Conservation (phyloP, 1,140 invertebrate species). For the Sycophaga agraensis region DNA sequence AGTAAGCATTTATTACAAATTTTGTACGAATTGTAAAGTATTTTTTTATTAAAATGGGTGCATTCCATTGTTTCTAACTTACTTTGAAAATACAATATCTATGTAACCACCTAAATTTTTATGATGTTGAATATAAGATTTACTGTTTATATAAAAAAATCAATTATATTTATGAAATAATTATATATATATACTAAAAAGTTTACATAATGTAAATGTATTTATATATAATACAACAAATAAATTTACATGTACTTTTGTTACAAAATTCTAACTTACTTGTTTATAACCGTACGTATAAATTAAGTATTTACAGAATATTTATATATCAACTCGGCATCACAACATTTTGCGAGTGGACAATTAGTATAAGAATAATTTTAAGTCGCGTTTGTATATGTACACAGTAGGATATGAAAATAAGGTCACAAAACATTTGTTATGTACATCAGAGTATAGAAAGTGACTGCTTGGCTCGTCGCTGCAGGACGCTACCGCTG, state of each 20-base stretch:
- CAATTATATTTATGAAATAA: slow-evolving; percentile 28
- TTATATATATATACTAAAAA: slow-evolving; percentile 8
- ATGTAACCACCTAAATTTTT: slow-evolving; percentile 8
- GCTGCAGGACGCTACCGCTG: slow-evolving; percentile 63
- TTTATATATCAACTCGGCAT: not conserved
- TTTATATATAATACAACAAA: slow-evolving; percentile 36
- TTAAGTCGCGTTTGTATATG: too few species aligned
- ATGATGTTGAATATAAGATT: slow-evolving; percentile 22
- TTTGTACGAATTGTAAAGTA: slow-evolving; percentile 18
- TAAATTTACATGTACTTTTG: slow-evolving; percentile 41
- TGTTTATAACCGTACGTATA: too few species aligned
- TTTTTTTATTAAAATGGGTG: slow-evolving; percentile 24
- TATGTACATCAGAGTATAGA: slow-evolving; percentile 2
- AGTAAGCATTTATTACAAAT: slow-evolving; percentile 15
- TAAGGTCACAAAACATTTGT: too few species aligned
- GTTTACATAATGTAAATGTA: slow-evolving; percentile 23
- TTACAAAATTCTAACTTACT: too few species aligned
- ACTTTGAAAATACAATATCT: not conserved
- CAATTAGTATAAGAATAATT: not conserved
- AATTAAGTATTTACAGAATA: slow-evolving; percentile 23
- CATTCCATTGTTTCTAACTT: slow-evolving; percentile 14
- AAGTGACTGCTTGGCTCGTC: slow-evolving; percentile 38
- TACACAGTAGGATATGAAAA: too few species aligned
- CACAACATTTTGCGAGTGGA: not conserved
- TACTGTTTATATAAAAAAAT: slow-evolving; percentile 19